phyloP scores from a whole-genome alignment of 2,888 invertebrate genomes.

The Lysandra coridon region DNA sequence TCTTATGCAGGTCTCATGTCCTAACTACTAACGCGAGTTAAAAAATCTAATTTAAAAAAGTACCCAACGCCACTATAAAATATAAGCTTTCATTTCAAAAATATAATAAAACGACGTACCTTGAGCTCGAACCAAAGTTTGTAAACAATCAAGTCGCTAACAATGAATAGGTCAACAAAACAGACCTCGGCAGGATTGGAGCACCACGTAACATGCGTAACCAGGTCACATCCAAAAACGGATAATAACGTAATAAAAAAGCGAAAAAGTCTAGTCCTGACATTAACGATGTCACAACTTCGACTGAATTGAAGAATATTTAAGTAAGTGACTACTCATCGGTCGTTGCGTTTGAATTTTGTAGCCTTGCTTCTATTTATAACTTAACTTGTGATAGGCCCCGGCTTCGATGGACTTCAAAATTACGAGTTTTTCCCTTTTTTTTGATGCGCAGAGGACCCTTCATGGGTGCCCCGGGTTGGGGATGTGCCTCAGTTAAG shows the following conservation, averaged over 20 bases:
- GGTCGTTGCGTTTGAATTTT: neutral
- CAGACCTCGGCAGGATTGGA: neutral
- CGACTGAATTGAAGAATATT: neutral
- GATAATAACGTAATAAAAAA: constrained; percentile 23
- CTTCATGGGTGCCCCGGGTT: too few species aligned
- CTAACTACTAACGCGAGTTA: too few species aligned
- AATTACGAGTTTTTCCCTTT: too few species aligned
- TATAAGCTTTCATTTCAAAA: too few species aligned
- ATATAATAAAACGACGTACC: neutral
- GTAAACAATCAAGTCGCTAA: neutral
- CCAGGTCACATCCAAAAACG: constrained; percentile 16
- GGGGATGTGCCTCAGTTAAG: too few species aligned
- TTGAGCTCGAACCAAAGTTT: neutral
- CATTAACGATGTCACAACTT: neutral
- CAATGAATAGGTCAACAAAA: neutral
- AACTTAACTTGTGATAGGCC: neutral
- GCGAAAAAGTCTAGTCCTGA: neutral
- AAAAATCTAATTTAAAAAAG: too few species aligned
- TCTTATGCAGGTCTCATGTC: too few species aligned
- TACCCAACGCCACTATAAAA: too few species aligned
- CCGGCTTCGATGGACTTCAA: too few species aligned
- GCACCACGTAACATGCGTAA: neutral
- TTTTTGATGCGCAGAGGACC: too few species aligned
- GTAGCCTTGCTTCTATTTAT: neutral
- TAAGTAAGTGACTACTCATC: constrained; percentile 14